Percentiles rank a stretch among this genome's conserved stretches.
phyloP scores from a whole-genome alignment of 2,113 vertebrate genomes.

The Neolamprologus brichardi region DNA sequence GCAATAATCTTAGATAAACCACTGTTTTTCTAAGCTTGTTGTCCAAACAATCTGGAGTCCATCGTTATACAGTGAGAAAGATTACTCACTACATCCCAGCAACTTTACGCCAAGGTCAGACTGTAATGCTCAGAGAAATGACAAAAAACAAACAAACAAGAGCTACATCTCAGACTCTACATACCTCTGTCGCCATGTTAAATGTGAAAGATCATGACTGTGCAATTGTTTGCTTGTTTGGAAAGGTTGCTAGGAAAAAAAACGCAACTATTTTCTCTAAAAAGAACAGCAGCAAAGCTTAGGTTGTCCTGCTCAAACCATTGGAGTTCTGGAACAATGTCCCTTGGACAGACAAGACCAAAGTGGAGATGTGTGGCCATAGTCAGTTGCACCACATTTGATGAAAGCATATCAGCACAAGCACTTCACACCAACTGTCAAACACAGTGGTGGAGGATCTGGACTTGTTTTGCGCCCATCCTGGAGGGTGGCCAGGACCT shows the following conservation, averaged over 20 bases:
- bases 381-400: neutral
- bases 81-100: neutral
- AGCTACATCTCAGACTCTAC: neutral
- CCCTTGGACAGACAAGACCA: neutral
- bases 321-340: neutral
- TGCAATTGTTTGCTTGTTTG: neutral
- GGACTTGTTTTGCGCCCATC: neutral
- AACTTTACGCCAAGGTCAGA: neutral
- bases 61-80: neutral
- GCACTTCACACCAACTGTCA: neutral
- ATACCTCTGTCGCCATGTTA: neutral
- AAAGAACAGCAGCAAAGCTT: neutral
- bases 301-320: neutral
- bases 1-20: neutral
- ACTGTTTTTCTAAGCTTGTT: neutral
- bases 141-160: too few relatives aligned
- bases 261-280: rapidly evolving
- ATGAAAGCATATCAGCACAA: neutral
- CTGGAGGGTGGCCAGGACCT: neutral
- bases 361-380: neutral
- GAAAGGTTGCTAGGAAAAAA: neutral
- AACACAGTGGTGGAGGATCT: neutral
- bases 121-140: neutral
- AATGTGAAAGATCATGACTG: neutral
- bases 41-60: neutral